These are phyloP conservation scores for Jordanella pulchra DNA, from an alignment of 2,797 vertebrate genomes.

Conservation along the genomic window DNA sequence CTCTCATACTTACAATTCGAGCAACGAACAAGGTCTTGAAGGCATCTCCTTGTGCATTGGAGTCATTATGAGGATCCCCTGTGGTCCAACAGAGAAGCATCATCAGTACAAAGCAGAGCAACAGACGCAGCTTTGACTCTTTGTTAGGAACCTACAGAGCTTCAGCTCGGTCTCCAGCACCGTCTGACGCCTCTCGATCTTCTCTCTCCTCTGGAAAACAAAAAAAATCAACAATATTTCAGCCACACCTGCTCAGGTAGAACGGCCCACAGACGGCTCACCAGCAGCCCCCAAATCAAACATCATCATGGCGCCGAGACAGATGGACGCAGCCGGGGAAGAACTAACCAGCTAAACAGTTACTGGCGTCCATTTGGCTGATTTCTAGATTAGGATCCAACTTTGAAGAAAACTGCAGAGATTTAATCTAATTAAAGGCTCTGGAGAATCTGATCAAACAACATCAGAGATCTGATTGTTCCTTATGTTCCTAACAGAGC, in stretches of 20 bases:
- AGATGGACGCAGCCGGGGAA: no score
- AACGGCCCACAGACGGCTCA: not conserved
- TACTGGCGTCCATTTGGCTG: no score
- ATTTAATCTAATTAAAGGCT: no score
- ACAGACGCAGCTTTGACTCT: not conserved
- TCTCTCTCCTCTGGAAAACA: conserved; percentile 87
- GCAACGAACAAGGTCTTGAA: conserved; percentile 96
- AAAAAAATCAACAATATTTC: not conserved
- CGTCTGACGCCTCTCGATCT: conserved; percentile 91
- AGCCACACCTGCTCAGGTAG: not conserved
- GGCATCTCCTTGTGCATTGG: conserved; percentile 93
- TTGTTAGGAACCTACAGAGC: conserved; percentile 83
- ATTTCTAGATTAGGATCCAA: no score
- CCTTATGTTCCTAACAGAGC: no score
- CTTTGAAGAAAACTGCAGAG: no score
- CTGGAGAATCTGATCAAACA: no score
- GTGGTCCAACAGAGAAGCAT: not conserved
- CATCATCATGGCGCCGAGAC: no score
- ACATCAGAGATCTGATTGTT: no score
- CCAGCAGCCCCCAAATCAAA: no score
- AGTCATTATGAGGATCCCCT: conserved; percentile 96
- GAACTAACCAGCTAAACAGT: no score
- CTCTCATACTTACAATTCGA: conserved; percentile 85
- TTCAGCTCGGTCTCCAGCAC: conserved; percentile 93
- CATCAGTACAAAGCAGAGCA: not conserved